Percentiles rank a stretch among this genome's conserved stretches.
Conservation (phyloP, 2,888 invertebrate genomes). For the Tupiocoris notatus region DNA sequence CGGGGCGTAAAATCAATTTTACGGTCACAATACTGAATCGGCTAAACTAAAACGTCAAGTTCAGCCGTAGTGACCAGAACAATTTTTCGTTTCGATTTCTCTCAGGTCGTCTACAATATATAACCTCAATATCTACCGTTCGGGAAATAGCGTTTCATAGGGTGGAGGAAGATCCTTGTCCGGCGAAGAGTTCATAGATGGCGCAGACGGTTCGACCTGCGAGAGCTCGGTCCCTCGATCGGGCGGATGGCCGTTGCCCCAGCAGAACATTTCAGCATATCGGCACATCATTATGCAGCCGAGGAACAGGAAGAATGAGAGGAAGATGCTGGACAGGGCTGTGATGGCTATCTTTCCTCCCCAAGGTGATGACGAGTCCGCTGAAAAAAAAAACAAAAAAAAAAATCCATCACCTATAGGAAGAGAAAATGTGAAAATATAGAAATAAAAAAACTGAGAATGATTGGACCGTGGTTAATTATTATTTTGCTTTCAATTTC, state of each 20-base stretch:
- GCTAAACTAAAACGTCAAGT: too few species aligned
- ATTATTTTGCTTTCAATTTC: too few species aligned
- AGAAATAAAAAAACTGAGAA: too few species aligned
- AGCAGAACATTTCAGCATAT: constrained; percentile 57
- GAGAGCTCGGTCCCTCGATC: constrained; percentile 41
- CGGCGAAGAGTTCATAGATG: constrained; percentile 51
- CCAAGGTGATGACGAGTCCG: constrained; percentile 26
- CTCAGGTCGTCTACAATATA: too few species aligned
- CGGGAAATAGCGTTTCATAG: constrained; percentile 60
- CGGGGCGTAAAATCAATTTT: too few species aligned
- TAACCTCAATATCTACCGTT: constrained; percentile 47
- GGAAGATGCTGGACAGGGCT: constrained; percentile 56
- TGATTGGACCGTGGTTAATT: too few species aligned
- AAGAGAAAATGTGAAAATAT: too few species aligned
- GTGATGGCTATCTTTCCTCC: constrained; percentile 56
- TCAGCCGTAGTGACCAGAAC: too few species aligned
- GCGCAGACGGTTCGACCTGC: constrained; percentile 52
- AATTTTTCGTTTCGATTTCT: too few species aligned
- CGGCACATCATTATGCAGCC: constrained; percentile 58
- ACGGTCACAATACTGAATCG: too few species aligned
- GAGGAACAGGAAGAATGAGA: constrained; percentile 57
- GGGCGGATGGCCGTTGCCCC: constrained; percentile 50
- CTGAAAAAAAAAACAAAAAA: background rate
- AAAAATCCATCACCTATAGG: background rate
- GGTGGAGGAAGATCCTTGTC: constrained; percentile 61